Evolutionary conservation across 2,888 invertebrate genomes (phyloP), one percentile per base, ranked within the genome.

Genomic region (Ochropacha duplaris): DNA sequence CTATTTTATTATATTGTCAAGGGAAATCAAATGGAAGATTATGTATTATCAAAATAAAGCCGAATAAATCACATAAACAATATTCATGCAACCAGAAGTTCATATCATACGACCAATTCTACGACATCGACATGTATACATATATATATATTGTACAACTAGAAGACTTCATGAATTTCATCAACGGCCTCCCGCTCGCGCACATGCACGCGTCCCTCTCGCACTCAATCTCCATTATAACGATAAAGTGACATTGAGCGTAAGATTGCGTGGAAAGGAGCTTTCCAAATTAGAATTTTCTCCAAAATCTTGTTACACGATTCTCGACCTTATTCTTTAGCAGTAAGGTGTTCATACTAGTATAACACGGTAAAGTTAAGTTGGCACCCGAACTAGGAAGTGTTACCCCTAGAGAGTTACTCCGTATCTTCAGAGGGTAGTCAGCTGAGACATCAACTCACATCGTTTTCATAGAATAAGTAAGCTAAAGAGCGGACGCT

Each of bases 161-260:
- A 69, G 72, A 69, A 71, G 75, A 83, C 82, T 86, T 86, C 85
- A 86, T 87, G 86, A 87, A 84, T 87, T 85, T 87, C 82, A 86
- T 84, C 84, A 83, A 69, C 66, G 22, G 55, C 60, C 22, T 83
- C 79, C 64, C 75, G 14, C 54, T 79, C 76, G 58, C 24, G 4
- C 76, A 3, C 24, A 56, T 69, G 58, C 50, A 39, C 28, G 50
- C 55, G 61, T 83, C 84, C 64, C 74, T 55, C 68, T 84, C 76
- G 59, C 74, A 76, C 80, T 78, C 84, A 87, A 89, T 89, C 85
- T 87, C 82, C 87, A 87, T 90, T 89, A 88, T 84, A 80, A 81
- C 88, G 84, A 88, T 88, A 88, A 87, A 88, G 84, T 84, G 87
- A 88, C 87, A 88, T 88, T 84, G 86, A 84, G 87, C 90, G 86